Evolutionary conservation across 37 sponge, comb jelly and placozoan species (phyloP), one percentile per base, ranked within the genome.

Genomic region (Beroe ovata): DNA sequence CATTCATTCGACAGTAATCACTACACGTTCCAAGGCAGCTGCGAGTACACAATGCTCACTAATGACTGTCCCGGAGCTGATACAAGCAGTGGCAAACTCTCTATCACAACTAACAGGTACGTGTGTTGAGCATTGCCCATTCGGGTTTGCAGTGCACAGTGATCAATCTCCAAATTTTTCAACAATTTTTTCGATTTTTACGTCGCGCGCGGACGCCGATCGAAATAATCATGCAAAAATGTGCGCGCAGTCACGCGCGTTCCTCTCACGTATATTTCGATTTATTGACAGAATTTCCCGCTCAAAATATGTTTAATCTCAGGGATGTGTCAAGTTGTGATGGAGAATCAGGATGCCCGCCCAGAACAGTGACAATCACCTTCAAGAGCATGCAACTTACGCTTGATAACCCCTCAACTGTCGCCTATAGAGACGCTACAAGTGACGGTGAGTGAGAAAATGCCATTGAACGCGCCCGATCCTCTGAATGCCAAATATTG

Each of bases 11-110:
- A 77, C 54, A 54, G 41, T 23, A 42, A 39, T 20, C 36, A 39
- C 4, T 77, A 33, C 54, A 77, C 20, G 54, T 77, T 77, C 84
- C 54, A 36, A 8, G 84, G 84, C 1, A 77, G 28, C 84, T 77
- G 84, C 54, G 14, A 19, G 4, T 77, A 77, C 28, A 19, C 33
- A 3, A 77, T 77, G 84, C 54, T 47, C 54, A 47, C 54, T 11
- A 47, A 47, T 47, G 54, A 47, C 11, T 47, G 54, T 47, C 54
- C 54, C 6, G 54, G 54, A 11, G 11, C 54, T 11, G 54, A 47
- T 8, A 36, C 84, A 6, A 77, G 18, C 47, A 35, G 84, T 1
- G n/a, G 28, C 18, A 19, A 21, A 30, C 33, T 77, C 54, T 22
- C 35, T 0, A 41, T 77, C 28, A 36, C 47, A 19, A 40, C 84